Base-by-base conservation (phyloP, 2,113 vertebrate genomes). In the Chaenocephalus aceratus region DNA sequence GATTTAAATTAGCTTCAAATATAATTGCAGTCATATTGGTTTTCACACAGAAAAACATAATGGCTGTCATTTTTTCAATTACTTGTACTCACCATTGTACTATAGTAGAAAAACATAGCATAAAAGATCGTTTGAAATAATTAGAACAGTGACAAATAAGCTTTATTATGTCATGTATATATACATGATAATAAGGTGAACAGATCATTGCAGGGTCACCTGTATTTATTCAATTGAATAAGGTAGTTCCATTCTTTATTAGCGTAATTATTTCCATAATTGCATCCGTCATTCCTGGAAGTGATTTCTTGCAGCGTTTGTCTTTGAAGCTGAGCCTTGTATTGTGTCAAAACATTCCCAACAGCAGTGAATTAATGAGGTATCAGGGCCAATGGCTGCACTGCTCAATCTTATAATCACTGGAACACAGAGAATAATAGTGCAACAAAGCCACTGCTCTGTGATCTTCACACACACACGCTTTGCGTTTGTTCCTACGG, bases 321-420 rank as follows among this genome's bases (percentile, higher is more conserved):
- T 75, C 34, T 76, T 73, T 23, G 14, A 58, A 46, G 46, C 36
- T 5, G 70, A 70, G 77, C 72, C 65, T 56, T 68, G 60, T 53
- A 59, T 81, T 58, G 71, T 77, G 73, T 83, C 76, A 86, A 79
- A 88, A 63, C 52, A 83, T 77, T 72, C 61, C 62, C 60, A 69
- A 49, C 65, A 59, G 26, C 48, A 23, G 60, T 16, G 75, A 80
- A 73, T 78, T 85, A 83, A 85, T 87, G 82, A 85, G 75, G 62
- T 77, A n/a, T 65, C 16, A 16, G 45, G 79, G n/a, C 10, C 12
- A 9, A 69, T 63, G 34, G 54, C 68, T 52, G 15, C 67, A 52
- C 48, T 44, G 77, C 74, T 45, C 46, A 83, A 67, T 76, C 62
- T 57, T 58, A 16, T 60, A 84, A 88, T 84, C 69, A 79, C 52